A percentile compares a stretch with the other conserved stretches of the same genome.
These are phyloP conservation scores for Unio delphinus DNA, from an alignment of 2,888 invertebrate species.

Conservation along the genomic window DNA sequence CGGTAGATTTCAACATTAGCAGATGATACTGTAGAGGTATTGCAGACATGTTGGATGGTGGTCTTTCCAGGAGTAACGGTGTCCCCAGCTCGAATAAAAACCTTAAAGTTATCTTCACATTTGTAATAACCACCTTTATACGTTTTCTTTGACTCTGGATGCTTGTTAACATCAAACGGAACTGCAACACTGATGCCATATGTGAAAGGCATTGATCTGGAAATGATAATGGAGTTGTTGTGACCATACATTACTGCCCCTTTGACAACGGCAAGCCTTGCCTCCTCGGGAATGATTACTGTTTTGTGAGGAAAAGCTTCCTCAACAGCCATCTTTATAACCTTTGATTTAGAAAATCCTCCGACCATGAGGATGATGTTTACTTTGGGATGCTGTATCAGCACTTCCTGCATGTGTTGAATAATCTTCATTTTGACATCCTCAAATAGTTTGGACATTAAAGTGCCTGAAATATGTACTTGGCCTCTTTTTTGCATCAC, in stretches of 20 bases:
- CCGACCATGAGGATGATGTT: too few relatives aligned
- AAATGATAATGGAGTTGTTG: too few relatives aligned
- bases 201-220: too few relatives aligned
- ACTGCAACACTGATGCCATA: conserved; percentile 1
- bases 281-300: too few relatives aligned
- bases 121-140: conserved; percentile 1
- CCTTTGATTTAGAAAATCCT: too few relatives aligned
- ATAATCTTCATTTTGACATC: not conserved
- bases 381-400: too few relatives aligned
- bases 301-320: too few relatives aligned
- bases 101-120: conserved; percentile 12
- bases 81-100: conserved; percentile 7
- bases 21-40: not conserved
- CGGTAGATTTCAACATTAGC: not conserved
- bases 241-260: too few relatives aligned
- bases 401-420: too few relatives aligned
- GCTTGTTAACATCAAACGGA: conserved; percentile 1
- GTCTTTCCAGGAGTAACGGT: conserved; percentile 7
- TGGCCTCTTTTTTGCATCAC: conserved; percentile 4
- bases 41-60: conserved; percentile 4
- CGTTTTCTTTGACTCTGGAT: conserved; percentile 1
- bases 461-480: not conserved
- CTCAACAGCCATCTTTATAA: too few relatives aligned
- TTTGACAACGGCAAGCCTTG: too few relatives aligned
- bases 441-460: conserved; percentile 6